phyloP scores from a whole-genome alignment of 2,113 vertebrate genomes.

The Rhea americana region DNA sequence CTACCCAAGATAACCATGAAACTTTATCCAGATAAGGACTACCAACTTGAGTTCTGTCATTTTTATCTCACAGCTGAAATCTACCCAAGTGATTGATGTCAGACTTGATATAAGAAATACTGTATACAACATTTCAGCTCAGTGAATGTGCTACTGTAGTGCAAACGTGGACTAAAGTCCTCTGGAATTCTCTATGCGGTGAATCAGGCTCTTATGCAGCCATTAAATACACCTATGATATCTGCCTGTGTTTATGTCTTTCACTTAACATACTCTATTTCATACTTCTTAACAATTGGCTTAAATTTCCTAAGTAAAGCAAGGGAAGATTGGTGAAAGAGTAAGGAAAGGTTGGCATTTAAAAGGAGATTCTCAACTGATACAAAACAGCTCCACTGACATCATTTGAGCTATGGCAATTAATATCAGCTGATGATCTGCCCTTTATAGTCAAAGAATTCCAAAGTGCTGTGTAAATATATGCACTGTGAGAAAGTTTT shows the following conservation, averaged over 20 bases:
- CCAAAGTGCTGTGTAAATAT: not conserved
- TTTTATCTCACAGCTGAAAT: not conserved
- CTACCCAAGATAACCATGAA: not conserved
- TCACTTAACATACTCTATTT: not conserved
- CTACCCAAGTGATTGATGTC: not conserved
- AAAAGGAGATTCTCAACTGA: not conserved
- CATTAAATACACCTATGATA: not conserved
- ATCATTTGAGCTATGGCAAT: not conserved
- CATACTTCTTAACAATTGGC: not conserved
- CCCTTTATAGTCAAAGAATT: not conserved
- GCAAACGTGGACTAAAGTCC: not conserved
- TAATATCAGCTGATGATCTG: slow-evolving; percentile 5
- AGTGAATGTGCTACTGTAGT: not conserved
- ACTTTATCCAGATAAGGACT: accelerated
- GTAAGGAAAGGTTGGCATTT: not conserved
- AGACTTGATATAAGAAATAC: not conserved
- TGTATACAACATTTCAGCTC: not conserved
- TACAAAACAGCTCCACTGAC: not conserved
- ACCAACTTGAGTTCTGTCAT: not conserved
- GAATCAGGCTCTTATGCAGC: not conserved
- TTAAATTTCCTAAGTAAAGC: not conserved
- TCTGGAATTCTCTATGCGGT: not conserved
- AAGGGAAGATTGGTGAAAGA: not conserved
- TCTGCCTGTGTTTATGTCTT: not conserved
- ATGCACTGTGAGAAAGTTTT: not conserved